phyloP scores from a whole-genome alignment of 2,797 vertebrate species.

The Anisognathus igniventris region DNA sequence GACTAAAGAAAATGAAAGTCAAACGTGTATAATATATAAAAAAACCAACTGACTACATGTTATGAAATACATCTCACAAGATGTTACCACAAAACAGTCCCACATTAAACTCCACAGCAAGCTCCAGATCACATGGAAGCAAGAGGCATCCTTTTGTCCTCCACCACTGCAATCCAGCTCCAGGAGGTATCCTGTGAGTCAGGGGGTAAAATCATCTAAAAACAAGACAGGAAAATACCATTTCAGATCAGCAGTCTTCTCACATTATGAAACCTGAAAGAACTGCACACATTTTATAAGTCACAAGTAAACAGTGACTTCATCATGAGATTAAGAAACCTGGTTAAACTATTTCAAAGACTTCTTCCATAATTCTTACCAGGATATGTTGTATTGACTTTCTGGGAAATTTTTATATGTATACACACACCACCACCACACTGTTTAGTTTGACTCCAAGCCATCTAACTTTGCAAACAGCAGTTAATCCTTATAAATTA shows the following conservation, averaged over 20 bases:
- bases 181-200: neutral
- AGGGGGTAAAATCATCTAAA: slow-evolving; percentile 41
- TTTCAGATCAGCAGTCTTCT: neutral
- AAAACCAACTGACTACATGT: slow-evolving; percentile 31
- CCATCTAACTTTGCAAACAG: neutral
- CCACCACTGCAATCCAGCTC: neutral
- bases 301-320: neutral
- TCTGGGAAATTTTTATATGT: neutral
- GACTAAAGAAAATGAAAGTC: neutral
- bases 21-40: slow-evolving; percentile 14
- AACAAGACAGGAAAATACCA: neutral
- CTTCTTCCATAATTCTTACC: neutral
- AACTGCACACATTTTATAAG: neutral
- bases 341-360: neutral
- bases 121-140: neutral
- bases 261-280: neutral
- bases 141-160: neutral
- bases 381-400: neutral
- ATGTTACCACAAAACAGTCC: neutral
- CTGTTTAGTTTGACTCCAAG: neutral
- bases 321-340: neutral
- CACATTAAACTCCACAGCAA: neutral
- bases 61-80: slow-evolving; percentile 49
- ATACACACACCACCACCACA: neutral
- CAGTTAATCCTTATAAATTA: neutral